phyloP scores from a whole-genome alignment of 2,888 invertebrate species.

The Monoplex corrugatus region DNA sequence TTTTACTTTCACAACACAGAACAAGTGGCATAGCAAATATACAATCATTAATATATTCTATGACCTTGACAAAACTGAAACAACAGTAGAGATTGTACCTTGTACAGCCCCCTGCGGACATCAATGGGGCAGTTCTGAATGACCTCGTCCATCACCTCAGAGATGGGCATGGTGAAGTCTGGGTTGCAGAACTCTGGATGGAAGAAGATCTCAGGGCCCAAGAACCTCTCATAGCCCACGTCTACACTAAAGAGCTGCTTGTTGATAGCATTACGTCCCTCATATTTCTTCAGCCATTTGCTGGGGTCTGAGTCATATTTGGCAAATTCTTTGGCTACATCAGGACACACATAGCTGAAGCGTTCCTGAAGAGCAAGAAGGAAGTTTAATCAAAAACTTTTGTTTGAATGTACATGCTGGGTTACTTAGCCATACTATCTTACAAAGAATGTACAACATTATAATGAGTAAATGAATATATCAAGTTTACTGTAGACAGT shows the following conservation, averaged over 20 bases:
- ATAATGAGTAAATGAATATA: no score
- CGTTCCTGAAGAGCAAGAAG: slow-evolving; percentile 85
- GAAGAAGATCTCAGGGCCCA: slow-evolving; percentile 99
- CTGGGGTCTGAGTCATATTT: slow-evolving; percentile 97
- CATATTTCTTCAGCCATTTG: slow-evolving; percentile 97
- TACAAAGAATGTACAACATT: no score
- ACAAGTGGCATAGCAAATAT: no score
- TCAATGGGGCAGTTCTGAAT: slow-evolving; percentile 99
- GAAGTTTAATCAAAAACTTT: no score
- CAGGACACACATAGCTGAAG: slow-evolving; percentile 98
- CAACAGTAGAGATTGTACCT: no score
- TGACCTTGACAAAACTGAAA: no score
- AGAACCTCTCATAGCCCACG: slow-evolving; percentile 97
- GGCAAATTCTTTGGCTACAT: slow-evolving; percentile 99
- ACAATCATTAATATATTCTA: no score
- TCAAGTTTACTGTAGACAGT: no score
- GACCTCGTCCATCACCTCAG: slow-evolving; percentile 98
- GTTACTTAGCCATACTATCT: no score
- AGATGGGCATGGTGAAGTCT: slow-evolving; percentile 98
- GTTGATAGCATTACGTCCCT: slow-evolving; percentile 95
- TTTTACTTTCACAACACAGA: no score
- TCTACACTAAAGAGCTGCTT: slow-evolving; percentile 95
- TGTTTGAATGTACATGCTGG: no score
- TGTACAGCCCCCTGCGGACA: slow-evolving; percentile 97
- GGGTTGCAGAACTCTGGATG: slow-evolving; percentile 99